Conservation (phyloP, 2,797 vertebrate species). For the Glyptemys insculpta region DNA sequence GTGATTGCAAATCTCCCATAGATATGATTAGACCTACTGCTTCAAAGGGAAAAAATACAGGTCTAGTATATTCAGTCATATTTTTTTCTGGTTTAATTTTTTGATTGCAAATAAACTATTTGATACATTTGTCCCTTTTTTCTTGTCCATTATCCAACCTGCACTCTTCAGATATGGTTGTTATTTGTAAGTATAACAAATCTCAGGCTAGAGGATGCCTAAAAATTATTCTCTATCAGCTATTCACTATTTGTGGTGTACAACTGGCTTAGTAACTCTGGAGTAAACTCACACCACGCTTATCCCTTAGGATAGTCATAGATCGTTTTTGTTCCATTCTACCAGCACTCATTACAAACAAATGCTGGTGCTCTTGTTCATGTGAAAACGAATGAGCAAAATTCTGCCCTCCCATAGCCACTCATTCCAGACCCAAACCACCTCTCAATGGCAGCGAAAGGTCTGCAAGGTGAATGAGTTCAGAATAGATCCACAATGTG, state of each 20-base stretch:
- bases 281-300: neutral
- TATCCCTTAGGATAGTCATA: neutral
- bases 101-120: neutral
- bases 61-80: neutral
- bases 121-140: neutral
- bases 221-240: neutral
- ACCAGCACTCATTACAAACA: neutral
- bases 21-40: neutral
- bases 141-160: neutral
- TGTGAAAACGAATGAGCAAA: neutral
- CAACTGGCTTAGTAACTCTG: slow-evolving; percentile 62
- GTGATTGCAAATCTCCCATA: neutral
- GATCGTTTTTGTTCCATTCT: neutral
- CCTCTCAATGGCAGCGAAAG: neutral
- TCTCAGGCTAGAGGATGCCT: neutral
- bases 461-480: neutral
- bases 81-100: neutral
- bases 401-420: neutral
- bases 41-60: neutral
- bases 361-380: neutral
- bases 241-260: neutral
- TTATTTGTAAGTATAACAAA: neutral
- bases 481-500: neutral
- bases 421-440: neutral
- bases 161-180: rapidly evolving